phyloP scores from a whole-genome alignment of 2,113 vertebrate genomes.

The Engraulis encrasicolus region DNA sequence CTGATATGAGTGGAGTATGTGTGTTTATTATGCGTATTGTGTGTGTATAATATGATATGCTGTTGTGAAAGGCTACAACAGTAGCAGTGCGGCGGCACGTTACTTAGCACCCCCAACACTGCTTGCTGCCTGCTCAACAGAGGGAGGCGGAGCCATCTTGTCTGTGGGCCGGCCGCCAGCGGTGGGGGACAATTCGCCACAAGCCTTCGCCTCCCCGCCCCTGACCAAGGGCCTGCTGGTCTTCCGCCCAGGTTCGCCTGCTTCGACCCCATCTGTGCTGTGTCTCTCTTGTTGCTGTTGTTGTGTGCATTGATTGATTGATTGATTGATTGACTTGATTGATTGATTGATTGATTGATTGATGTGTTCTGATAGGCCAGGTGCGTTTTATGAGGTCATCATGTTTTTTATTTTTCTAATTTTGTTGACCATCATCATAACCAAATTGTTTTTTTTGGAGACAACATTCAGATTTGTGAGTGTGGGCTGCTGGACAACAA shows the following conservation, averaged over 20 bases:
- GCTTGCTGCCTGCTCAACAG: conserved; percentile 15
- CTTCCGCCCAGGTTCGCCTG: conserved; percentile 18
- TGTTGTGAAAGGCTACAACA: not conserved
- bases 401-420: not conserved
- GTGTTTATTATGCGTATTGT: not conserved
- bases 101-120: conserved; percentile 15
- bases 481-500: not conserved
- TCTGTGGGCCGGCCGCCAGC: not conserved
- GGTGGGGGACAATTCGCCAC: conserved; percentile 13
- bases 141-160: conserved; percentile 2
- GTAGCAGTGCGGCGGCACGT: not conserved
- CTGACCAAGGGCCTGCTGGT: conserved; percentile 12
- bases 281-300: too few relatives aligned
- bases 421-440: not conserved
- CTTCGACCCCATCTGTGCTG: conserved; percentile 16
- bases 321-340: too few relatives aligned
- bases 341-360: conserved; percentile 2
- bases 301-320: conserved; percentile 12
- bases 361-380: not conserved
- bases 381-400: not conserved
- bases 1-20: too few relatives aligned
- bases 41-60: conserved; percentile 6
- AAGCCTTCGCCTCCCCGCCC: not conserved
- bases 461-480: not conserved
- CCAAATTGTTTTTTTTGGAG: not conserved